Evolutionary conservation across 2,797 vertebrate genomes (phyloP).

Genomic region (Rhinichthys osculus): DNA sequence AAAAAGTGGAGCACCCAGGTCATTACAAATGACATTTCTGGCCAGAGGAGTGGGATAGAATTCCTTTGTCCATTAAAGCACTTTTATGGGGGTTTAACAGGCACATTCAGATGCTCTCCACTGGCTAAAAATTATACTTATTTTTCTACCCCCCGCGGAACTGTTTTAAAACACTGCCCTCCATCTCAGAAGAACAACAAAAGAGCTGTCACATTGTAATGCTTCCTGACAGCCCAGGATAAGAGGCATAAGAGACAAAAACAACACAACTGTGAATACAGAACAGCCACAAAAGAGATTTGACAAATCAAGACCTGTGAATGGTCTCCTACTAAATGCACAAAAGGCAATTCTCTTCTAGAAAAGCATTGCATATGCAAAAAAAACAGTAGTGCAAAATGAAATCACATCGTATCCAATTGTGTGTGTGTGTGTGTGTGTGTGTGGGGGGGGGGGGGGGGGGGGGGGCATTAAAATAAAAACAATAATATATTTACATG

Average conservation of each 20-base stretch:
- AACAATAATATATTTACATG: background rate
- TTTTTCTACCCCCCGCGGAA: slow-evolving; percentile 69
- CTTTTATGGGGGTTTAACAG: slow-evolving; percentile 69
- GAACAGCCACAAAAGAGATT: slow-evolving; percentile 28
- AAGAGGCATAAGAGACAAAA: slow-evolving; percentile 63
- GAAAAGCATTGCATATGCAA: slow-evolving; percentile 20
- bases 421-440: no score
- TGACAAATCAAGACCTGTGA: background rate
- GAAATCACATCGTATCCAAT: no score
- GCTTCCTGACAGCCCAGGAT: slow-evolving; percentile 74
- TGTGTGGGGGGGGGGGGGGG: no score
- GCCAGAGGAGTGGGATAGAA: slow-evolving; percentile 64
- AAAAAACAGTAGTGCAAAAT: background rate
- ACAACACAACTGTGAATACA: slow-evolving; percentile 67
- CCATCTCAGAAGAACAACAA: slow-evolving; percentile 75
- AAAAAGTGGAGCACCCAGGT: slow-evolving; percentile 51
- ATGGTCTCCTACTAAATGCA: slow-evolving; percentile 5
- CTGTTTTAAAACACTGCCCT: slow-evolving; percentile 69
- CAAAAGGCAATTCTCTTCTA: slow-evolving; percentile 8
- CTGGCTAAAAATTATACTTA: slow-evolving; percentile 69
- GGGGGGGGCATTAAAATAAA: no score
- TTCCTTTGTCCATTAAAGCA: slow-evolving; percentile 71
- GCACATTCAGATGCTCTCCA: slow-evolving; percentile 59
- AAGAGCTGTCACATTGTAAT: slow-evolving; percentile 69
- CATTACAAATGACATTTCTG: slow-evolving; percentile 66